Evolutionary conservation across 1,140 invertebrate genomes (phyloP), one percentile per base, ranked within the genome.

Genomic region (Panulirus ornatus): DNA sequence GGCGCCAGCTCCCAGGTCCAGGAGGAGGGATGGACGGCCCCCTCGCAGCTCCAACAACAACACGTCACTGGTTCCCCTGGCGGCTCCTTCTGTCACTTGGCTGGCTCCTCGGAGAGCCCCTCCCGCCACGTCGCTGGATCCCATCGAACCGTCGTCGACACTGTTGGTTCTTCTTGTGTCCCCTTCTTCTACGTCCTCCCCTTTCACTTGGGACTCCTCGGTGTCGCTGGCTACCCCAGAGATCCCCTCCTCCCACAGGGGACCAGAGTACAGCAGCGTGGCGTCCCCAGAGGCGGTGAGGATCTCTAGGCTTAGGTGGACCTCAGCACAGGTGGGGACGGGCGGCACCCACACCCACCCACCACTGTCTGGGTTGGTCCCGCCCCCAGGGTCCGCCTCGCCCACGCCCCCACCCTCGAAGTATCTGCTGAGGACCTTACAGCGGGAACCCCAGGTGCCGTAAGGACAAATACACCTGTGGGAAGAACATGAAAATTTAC

Each of bases 381-480:
- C 38, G 30, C 51, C 47, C 14, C 42, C 30, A 22, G 51, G 44
- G 51, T 81, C n/a, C 0, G 34, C 76, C 16, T 14, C 82, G 9
- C 22, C 40, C 14, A 16, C 38, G 0, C 22, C 76, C 16, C 16
- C 82, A 2, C 22, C 40, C 19, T 83, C 79, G 47, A 90, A 90
- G 66, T 90, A 58, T n/a, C 88, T 40, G 16, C 40, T 58, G 22
- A 83, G 70, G 16, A 90, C 40, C 44, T 90, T 90, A 44, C 88
- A 90, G 9, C 79, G 66, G 9, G 79, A 83, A 2, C 81, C 88
- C 40, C 63, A 58, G 34, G 88, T 90, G 14, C 70, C 88, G 42
- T 90, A 34, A 1, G 88, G 88, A 51, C 88, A 90, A 22, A 90
- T 84, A 58, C 88, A 90, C 71, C 88, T 90, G 66, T 14, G 22